A percentile compares a stretch with the other conserved stretches of the same genome.
These are phyloP conservation scores for Dreissena polymorpha DNA, from an alignment of 1,140 invertebrate genomes.

Conservation along the genomic window DNA sequence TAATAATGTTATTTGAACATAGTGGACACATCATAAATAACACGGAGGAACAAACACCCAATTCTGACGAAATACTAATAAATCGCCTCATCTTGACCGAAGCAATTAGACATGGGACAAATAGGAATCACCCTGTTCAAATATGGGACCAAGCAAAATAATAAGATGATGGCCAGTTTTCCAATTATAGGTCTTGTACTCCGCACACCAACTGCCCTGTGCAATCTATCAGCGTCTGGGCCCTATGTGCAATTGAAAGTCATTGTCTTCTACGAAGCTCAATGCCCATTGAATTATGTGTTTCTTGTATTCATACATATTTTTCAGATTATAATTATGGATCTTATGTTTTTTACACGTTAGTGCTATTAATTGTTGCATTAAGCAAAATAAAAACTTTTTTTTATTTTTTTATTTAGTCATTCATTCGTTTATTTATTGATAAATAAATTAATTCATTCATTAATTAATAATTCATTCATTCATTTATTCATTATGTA, in stretches of 20 bases:
- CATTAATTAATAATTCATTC: too few relatives aligned
- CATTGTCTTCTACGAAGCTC: too few relatives aligned
- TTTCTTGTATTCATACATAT: too few relatives aligned
- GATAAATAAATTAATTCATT: too few relatives aligned
- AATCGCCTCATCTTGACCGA: conserved; percentile 24
- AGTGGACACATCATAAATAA: conserved; percentile 49
- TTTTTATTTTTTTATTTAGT: too few relatives aligned
- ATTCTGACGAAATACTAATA: conserved; percentile 26
- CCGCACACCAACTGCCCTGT: conserved; percentile 12
- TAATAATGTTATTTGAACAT: conserved; percentile 43
- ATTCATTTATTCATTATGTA: too few relatives aligned
- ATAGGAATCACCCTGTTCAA: conserved; percentile 31
- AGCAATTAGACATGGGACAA: conserved; percentile 46
- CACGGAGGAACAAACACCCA: conserved; percentile 23
- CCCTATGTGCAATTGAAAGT: neutral
- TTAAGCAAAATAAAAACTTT: too few relatives aligned
- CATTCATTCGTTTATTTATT: too few relatives aligned
- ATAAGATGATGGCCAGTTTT: conserved; percentile 46
- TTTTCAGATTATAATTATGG: too few relatives aligned
- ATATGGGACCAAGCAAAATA: conserved; percentile 16
- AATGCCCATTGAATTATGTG: too few relatives aligned
- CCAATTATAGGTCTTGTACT: conserved; percentile 33
- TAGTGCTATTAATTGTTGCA: too few relatives aligned
- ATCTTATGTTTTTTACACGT: too few relatives aligned
- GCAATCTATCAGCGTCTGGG: conserved; percentile 34